A percentile compares a stretch with the other conserved stretches of the same genome.
phyloP scores from a whole-genome alignment of 2,888 invertebrate species.

The Salticus scenicus region DNA sequence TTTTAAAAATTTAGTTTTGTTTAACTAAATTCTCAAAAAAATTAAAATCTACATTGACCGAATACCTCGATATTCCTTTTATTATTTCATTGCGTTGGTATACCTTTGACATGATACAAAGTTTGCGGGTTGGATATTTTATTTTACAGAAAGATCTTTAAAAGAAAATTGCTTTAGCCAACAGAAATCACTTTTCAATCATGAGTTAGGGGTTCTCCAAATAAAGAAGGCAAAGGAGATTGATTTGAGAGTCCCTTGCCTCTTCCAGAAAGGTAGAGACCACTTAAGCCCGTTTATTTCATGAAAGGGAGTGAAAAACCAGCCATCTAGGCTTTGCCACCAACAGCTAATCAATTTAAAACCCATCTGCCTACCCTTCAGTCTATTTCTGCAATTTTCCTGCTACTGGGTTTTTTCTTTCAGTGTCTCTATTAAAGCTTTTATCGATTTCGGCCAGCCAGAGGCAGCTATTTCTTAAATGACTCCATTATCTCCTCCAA shows the following conservation, averaged over 20 bases:
- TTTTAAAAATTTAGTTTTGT: no score
- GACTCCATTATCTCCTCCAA: conserved; percentile 57
- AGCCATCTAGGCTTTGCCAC: conserved; percentile 41
- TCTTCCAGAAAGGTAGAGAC: conserved; percentile 38
- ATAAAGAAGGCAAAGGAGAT: conserved; percentile 35
- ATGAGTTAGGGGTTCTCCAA: conserved; percentile 19
- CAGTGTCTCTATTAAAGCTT: conserved; percentile 46
- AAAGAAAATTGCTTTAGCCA: conserved; percentile 6
- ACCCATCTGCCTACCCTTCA: conserved; percentile 49
- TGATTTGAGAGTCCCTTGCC: conserved; percentile 24
- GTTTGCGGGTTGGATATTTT: no score
- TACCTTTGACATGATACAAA: no score
- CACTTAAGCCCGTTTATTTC: conserved; percentile 55
- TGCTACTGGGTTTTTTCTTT: conserved; percentile 20
- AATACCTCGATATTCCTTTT: no score
- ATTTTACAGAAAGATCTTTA: no score
- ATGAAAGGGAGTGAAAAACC: conserved; percentile 29
- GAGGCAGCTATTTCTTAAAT: conserved; percentile 48
- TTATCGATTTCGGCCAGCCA: conserved; percentile 41
- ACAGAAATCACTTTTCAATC: conserved; percentile 28
- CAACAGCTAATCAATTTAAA: conserved; percentile 61
- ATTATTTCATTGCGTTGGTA: no score
- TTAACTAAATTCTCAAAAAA: no score
- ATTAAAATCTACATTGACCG: no score
- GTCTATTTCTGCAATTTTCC: conserved; percentile 47